phyloP scores from a whole-genome alignment of 2,888 invertebrate species.

The Tachina lurida region DNA sequence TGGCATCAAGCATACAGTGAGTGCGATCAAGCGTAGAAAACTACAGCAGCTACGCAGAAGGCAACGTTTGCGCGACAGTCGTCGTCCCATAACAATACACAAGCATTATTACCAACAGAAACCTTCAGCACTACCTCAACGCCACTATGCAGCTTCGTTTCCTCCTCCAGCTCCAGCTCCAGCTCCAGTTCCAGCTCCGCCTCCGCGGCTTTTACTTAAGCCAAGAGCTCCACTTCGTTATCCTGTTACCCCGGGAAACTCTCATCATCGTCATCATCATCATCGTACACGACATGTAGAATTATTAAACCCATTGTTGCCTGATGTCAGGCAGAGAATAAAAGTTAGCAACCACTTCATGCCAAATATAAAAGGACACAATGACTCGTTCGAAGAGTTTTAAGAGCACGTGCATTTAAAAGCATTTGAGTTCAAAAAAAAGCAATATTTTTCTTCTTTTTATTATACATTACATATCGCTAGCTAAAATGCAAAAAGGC shows the following conservation, averaged over 20 bases:
- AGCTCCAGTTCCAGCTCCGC: not conserved
- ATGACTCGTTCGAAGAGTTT: slow-evolving; percentile 36
- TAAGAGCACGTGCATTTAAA: slow-evolving; percentile 47
- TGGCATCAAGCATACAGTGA: slow-evolving; percentile 77
- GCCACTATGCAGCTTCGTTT: not conserved
- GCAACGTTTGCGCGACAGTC: slow-evolving; percentile 75
- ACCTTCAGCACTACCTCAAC: slow-evolving; percentile 46
- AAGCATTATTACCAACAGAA: slow-evolving; percentile 79
- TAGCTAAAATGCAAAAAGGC: no score
- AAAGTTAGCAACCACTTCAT: slow-evolving; percentile 48
- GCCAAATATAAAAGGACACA: slow-evolving; percentile 44
- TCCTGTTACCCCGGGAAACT: not conserved
- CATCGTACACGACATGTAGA: slow-evolving; percentile 27
- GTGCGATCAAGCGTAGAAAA: slow-evolving; percentile 75
- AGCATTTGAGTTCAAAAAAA: slow-evolving; percentile 10
- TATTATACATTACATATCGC: not conserved
- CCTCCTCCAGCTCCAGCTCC: not conserved
- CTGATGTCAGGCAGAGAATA: slow-evolving; percentile 59
- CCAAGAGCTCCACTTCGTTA: not conserved
- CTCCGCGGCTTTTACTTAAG: not conserved
- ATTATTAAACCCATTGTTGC: slow-evolving; percentile 67
- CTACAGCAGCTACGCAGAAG: slow-evolving; percentile 74
- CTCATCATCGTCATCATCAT: slow-evolving; percentile 4
- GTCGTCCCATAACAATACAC: slow-evolving; percentile 79
- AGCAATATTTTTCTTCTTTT: not conserved